phyloP scores from a whole-genome alignment of 1,140 invertebrate species.

The Drosophila punjabiensis region DNA sequence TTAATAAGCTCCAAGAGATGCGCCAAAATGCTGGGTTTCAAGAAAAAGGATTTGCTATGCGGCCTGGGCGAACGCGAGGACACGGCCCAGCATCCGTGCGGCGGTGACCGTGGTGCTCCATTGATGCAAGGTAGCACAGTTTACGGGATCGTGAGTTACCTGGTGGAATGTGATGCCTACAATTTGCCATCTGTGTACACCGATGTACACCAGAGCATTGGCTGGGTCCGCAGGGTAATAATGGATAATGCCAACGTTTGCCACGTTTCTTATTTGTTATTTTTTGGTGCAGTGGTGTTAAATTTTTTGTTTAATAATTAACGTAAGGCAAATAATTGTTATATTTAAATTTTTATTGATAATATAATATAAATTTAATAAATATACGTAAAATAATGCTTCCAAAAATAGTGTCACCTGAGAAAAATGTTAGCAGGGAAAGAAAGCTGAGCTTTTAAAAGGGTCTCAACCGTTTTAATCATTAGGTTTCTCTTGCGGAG shows the following conservation, averaged over 20 bases:
- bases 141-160: conserved; percentile 41
- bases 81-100: conserved; percentile 22
- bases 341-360: no score
- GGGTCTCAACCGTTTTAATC: no score
- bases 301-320: background rate
- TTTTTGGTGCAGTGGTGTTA: background rate
- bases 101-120: conserved; percentile 51
- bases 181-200: conserved; percentile 40
- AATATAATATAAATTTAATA: no score
- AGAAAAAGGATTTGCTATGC: conserved; percentile 39
- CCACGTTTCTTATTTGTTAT: background rate
- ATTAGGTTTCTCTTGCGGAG: no score
- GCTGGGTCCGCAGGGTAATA: conserved; percentile 22
- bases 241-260: no score
- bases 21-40: background rate
- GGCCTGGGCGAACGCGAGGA: background rate
- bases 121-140: conserved; percentile 9
- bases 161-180: conserved; percentile 20
- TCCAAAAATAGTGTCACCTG: no score
- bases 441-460: no score
- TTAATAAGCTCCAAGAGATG: background rate
- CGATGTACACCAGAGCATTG: conserved; percentile 29
- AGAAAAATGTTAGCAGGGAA: no score
- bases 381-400: no score
- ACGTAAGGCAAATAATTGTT: background rate